These are phyloP conservation scores for Catocala nupta DNA, from an alignment of 2,888 invertebrate genomes.

Conservation along the genomic window DNA sequence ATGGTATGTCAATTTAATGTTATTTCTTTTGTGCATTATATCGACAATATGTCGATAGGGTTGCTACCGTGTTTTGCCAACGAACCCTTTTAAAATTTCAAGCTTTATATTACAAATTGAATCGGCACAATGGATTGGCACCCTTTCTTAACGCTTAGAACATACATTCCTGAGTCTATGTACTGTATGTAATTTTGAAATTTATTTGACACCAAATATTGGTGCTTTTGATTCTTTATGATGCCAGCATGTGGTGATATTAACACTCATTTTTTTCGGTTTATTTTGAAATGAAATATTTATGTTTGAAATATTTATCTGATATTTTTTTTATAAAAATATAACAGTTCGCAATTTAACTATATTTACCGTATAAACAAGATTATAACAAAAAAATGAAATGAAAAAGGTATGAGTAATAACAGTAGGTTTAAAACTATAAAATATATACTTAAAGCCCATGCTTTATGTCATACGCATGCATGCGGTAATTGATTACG, in stretches of 20 bases:
- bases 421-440: no score
- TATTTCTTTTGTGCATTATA: conserved; percentile 76
- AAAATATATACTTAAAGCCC: no score
- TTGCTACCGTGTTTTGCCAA: conserved; percentile 70
- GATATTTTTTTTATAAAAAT: no score
- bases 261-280: conserved; percentile 33
- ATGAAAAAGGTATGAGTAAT: no score
- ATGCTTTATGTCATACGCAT: no score
- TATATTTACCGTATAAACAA: no score
- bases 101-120: conserved; percentile 84
- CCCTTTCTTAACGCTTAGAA: conserved; percentile 63
- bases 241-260: conserved; percentile 45
- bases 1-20: conserved; percentile 86
- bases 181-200: conserved; percentile 68
- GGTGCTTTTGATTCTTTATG: conserved; percentile 43
- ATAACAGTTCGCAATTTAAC: no score
- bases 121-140: conserved; percentile 71
- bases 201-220: conserved; percentile 68
- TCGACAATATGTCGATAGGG: conserved; percentile 85
- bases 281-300: conserved; percentile 22
- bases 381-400: no score
- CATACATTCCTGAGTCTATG: conserved; percentile 64
- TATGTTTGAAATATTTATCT: no score
- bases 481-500: no score
- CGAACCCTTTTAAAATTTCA: conserved; percentile 83